Base-by-base conservation (phyloP, 2,888 invertebrate species). In the Tipula helvola region DNA sequence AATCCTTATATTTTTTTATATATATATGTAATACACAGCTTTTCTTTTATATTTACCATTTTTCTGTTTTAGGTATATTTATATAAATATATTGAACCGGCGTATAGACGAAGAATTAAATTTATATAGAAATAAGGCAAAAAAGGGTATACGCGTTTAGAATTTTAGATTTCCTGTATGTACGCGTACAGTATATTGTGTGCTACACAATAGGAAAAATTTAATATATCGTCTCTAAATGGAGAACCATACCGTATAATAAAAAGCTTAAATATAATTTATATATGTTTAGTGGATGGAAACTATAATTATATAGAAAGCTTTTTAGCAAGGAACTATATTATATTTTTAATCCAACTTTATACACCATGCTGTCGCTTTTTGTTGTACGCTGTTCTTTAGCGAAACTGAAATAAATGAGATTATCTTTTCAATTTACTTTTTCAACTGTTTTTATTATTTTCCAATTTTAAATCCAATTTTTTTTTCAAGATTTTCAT, bases 131-230 rank as follows among this genome's bases (percentile, higher is more conserved):
- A 57, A 5, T 16, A 8, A 71, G 28, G n/a, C 16, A 57, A 12
- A 71, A 71, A 71, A 71, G 71, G 71, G 71, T 71, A 71, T 71
- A 71, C 71, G 71, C 71, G 71, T 71, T 71, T 71, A 71, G 71
- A 71, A 71, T 71, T 71, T 71, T 71, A 71, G 71, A 71, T 71
- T 71, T 71, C 28, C 71, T 5, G 28, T 12, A 57, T 57, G 12
- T 12, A 44, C 10, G 3, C 41, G 10, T 57, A 57, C 2, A 71
- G 8, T 10, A 10, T 28, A 28, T 71, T 52, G 52, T 44, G 44
- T 10, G 12, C 7, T 44, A 44, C 1, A 71, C 28, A 28, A 28
- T 71, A 71, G 52, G 71, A 71, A 71, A 71, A 28, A 71, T 71
- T 71, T 71, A 71, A 71, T 71, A 71, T 71, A 10, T 71, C 71